Evolutionary conservation across 2,888 invertebrate genomes (phyloP).

Genomic region (Andrena marginata): DNA sequence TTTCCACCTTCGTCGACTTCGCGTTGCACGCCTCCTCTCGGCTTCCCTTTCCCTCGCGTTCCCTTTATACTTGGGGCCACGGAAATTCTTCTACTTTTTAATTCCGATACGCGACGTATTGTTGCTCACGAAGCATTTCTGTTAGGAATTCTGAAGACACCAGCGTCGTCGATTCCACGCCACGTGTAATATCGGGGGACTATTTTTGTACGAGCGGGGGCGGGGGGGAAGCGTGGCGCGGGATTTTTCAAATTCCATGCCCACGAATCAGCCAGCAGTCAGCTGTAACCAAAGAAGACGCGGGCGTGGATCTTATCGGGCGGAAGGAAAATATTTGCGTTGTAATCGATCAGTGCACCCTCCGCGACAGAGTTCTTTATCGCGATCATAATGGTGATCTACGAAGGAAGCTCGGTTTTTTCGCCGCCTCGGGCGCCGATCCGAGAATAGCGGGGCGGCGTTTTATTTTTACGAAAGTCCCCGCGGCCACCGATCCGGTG

Average conservation of each 20-base stretch:
- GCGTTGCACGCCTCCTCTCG: neutral
- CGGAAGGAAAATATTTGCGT: slow-evolving; percentile 50
- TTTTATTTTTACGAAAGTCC: slow-evolving; percentile 25
- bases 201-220: slow-evolving; percentile 66
- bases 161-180: slow-evolving; percentile 36
- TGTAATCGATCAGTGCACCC: slow-evolving; percentile 50
- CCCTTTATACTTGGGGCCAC: no score
- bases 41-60: neutral
- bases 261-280: slow-evolving; percentile 39
- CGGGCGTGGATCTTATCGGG: slow-evolving; percentile 49
- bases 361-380: slow-evolving; percentile 11
- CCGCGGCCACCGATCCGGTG: neutral
- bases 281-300: slow-evolving; percentile 43
- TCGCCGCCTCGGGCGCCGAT: neutral
- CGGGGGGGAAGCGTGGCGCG: slow-evolving; percentile 46
- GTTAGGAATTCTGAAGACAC: neutral
- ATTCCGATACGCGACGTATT: no score
- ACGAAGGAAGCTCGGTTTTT: slow-evolving; percentile 17
- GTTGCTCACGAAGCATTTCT: no score
- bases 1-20: neutral
- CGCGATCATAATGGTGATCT: slow-evolving; percentile 45
- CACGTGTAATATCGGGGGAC: slow-evolving; percentile 65
- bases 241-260: slow-evolving; percentile 66
- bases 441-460: slow-evolving; percentile 40
- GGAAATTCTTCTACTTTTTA: no score